Evolutionary conservation across 2,113 vertebrate genomes (phyloP), one percentile per base, ranked within the genome.

Genomic region (Silurus glanis): DNA sequence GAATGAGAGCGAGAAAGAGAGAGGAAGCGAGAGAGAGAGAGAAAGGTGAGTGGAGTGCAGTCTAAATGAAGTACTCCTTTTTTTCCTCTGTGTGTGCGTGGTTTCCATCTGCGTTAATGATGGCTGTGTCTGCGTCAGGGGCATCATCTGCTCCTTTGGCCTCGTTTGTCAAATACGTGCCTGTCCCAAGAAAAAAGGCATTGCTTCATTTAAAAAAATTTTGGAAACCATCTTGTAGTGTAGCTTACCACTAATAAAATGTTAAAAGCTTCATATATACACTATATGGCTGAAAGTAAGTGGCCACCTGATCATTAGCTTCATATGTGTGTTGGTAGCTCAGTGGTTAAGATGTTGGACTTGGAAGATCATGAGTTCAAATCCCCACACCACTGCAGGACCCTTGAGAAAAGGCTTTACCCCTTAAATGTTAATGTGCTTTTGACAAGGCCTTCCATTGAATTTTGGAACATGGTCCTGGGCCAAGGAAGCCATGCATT

Each of bases 11-110:
- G 19, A 78, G 37, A 76, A 5, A 79, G 49, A 25, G 59, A 83
- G 14, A 85, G 51, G 62, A 56, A 69, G 71, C 90, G 87, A 89
- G 82, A 88, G 82, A 85, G 85, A 88, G 86, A 89, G 86, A 90
- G 71, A 58, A 45, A 89, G 87, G 86, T 89, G 87, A 71, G 37
- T 56, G 87, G 85, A 88, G 78, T 61, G 89, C 90, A 94, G 95
- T 97, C 97, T 98, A 99, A 97, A 99, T 99, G 96, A 99, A 99
- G 96, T 99, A 99, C 91, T 99, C 98, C 91, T 99, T 99, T 96
- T 99, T 99, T 92, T 99, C 98, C 88, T 99, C 98, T 83, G 98
- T 96, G 75, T 99, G 97, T 86, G 97, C 97, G 91, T 99, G 98
- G 94, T 98, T 98, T 92, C 98, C 98, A 94, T 99, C 98, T 75